Evolutionary conservation across 2,888 invertebrate species (phyloP).

Genomic region (Anagyrus pseudococci): DNA sequence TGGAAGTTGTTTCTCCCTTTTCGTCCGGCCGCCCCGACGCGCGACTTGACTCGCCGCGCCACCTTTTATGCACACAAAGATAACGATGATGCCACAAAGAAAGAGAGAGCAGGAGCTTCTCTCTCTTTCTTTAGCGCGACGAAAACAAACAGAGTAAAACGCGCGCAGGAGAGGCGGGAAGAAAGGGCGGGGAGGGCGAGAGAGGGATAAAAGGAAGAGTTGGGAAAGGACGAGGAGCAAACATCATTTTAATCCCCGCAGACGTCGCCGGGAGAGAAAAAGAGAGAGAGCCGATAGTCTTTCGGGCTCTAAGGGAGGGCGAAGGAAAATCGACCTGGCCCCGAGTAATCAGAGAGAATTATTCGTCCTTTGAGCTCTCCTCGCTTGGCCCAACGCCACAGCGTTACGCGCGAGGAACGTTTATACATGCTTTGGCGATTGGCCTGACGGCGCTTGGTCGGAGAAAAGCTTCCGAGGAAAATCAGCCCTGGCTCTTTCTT

Average conservation of each 20-base stretch:
- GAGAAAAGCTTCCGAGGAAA: too few species aligned
- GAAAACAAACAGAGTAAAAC: slow-evolving; percentile 47
- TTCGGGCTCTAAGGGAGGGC: too few species aligned
- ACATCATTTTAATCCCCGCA: slow-evolving; percentile 61
- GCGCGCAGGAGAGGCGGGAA: slow-evolving; percentile 15
- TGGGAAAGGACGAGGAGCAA: slow-evolving; percentile 59
- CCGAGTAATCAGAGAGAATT: slow-evolving; percentile 62
- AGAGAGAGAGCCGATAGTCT: slow-evolving; percentile 39
- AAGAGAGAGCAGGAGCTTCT: slow-evolving; percentile 15
- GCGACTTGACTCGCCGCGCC: background rate
- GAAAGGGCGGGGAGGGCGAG: slow-evolving; percentile 19
- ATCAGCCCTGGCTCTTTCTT: too few species aligned
- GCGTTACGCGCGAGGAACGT: too few species aligned
- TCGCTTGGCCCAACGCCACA: too few species aligned
- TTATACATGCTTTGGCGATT: too few species aligned
- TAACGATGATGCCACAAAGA: slow-evolving; percentile 28
- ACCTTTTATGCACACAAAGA: slow-evolving; percentile 16
- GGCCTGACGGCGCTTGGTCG: too few species aligned
- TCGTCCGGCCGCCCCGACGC: background rate
- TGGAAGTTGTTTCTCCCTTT: background rate
- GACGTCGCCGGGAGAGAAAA: slow-evolving; percentile 14
- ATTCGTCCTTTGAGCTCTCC: slow-evolving; percentile 58
- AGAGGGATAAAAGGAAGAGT: slow-evolving; percentile 55
- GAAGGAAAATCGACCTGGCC: slow-evolving; percentile 58
- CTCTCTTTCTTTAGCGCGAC: slow-evolving; percentile 44